These are phyloP conservation scores for Andrena camellia DNA, from an alignment of 2,888 invertebrate genomes.

Conservation along the genomic window DNA sequence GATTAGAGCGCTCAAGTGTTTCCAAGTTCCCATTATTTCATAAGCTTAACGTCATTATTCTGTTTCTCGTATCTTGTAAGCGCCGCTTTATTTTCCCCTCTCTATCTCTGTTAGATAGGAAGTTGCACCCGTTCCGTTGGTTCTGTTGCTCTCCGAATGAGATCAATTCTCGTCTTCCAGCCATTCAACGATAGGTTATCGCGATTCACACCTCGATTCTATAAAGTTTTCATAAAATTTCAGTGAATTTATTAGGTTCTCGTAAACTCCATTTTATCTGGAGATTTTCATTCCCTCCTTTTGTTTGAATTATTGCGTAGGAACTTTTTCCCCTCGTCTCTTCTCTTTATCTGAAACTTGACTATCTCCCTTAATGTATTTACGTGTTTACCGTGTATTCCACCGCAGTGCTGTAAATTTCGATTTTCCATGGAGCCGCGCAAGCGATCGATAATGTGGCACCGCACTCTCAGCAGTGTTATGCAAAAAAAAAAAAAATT, in stretches of 20 bases:
- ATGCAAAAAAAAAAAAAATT: constrained; percentile 25
- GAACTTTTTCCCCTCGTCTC: background rate
- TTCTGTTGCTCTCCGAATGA: background rate
- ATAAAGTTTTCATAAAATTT: constrained; percentile 20
- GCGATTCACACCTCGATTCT: constrained; percentile 31
- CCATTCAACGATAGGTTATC: constrained; percentile 20
- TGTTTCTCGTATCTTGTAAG: constrained; percentile 4
- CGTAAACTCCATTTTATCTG: constrained; percentile 25
- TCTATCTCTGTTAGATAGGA: constrained; percentile 17
- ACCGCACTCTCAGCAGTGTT: constrained; percentile 18
- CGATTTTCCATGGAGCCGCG: background rate
- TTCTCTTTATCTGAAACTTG: background rate
- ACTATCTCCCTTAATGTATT: background rate
- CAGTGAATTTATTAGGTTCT: background rate
- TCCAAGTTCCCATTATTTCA: constrained; percentile 40
- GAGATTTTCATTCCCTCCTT: background rate
- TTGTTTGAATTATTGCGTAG: background rate
- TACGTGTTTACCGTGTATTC: background rate
- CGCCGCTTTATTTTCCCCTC: constrained; percentile 4
- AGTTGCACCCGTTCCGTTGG: constrained; percentile 16
- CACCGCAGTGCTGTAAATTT: background rate
- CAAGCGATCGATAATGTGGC: constrained; percentile 31
- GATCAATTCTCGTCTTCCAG: background rate
- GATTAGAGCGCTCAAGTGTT: constrained; percentile 58
- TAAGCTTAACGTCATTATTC: constrained; percentile 17